Evolutionary conservation across 2,113 vertebrate genomes (phyloP), one percentile per base, ranked within the genome.

Genomic region (Albula goreensis): DNA sequence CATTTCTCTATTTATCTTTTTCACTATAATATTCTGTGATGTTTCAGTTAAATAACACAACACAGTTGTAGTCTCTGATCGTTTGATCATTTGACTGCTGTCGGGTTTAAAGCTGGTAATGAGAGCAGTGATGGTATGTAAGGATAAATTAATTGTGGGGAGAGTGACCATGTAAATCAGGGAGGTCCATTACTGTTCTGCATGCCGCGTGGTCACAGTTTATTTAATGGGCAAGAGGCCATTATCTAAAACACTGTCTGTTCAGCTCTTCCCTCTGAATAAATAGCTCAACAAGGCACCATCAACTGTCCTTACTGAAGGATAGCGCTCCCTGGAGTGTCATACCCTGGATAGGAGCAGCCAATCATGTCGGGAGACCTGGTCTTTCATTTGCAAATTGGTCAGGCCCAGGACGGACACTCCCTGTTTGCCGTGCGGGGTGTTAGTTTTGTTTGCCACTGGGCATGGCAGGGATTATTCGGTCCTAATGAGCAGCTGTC

Each of bases 401-500:
- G n/a, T 48, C n/a, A 6, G n/a, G n/a, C 13, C 31, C 31, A 41
- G 31, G 31, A 41, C 31, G 31, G 31, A 41, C 51, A 49, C 49
- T 81, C 41, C n/a, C 51, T 25, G 31, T 78, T 49, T 86, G 48
- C n/a, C n/a, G 31, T 78, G 12, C 5, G 9, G 13, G 51, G 60
- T 22, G 60, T 22, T 66, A 66, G 60, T 66, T 66, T 22, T 66
- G 60, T 66, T 66, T 15, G 60, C 81, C 41, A 31, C 17, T 8
- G 48, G 50, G 10, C 63, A 50, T n/a, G 63, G 15, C 17, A 19
- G 60, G 60, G 60, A 31, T 82, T 50, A 25, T 52, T 78, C 81
- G 5, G 80, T 15, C 66, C 66, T 78, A 85, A 85, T 52, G 57
- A 85, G 70, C 83, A 86, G 80, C 50, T 91, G 88, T 56, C 83